phyloP scores from a whole-genome alignment of 2,113 vertebrate species.

The Microcebus tavaratra region DNA sequence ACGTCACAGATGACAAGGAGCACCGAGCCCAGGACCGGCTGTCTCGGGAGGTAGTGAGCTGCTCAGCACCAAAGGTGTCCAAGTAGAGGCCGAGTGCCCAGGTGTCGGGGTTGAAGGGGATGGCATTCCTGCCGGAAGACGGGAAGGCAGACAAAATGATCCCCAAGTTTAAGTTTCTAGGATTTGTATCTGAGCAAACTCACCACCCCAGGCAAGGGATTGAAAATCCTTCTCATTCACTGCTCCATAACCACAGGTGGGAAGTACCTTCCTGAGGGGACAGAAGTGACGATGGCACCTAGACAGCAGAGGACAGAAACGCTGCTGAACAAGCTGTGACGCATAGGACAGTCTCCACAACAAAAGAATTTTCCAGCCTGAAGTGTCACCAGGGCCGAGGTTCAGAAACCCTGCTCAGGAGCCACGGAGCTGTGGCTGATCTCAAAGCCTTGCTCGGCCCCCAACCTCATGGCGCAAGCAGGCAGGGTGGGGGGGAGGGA shows the following conservation, averaged over 20 bases:
- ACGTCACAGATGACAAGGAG: background rate
- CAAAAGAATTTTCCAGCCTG: fast-evolving
- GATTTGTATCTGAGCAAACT: background rate
- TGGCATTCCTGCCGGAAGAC: background rate
- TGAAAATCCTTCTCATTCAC: too few species aligned
- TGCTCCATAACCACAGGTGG: too few species aligned
- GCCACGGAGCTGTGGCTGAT: conserved; percentile 64
- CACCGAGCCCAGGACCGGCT: fast-evolving
- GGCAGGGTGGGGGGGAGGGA: background rate
- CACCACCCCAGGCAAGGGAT: background rate
- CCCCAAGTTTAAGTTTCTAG: background rate
- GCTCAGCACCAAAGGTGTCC: background rate
- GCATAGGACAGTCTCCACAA: background rate
- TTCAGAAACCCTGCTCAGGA: background rate
- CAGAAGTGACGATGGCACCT: background rate
- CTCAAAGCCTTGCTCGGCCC: conserved; percentile 75
- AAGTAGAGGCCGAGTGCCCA: background rate
- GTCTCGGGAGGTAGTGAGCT: background rate
- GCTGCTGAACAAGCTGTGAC: fast-evolving
- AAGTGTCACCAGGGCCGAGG: fast-evolving
- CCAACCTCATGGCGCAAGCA: background rate
- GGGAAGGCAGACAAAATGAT: background rate
- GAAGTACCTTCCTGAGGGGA: background rate
- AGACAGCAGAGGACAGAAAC: background rate
- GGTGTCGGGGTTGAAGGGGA: background rate